A percentile compares a stretch with the other conserved stretches of the same genome.
These are phyloP conservation scores for Busseola fusca DNA, from an alignment of 2,888 invertebrate genomes.

Conservation along the genomic window DNA sequence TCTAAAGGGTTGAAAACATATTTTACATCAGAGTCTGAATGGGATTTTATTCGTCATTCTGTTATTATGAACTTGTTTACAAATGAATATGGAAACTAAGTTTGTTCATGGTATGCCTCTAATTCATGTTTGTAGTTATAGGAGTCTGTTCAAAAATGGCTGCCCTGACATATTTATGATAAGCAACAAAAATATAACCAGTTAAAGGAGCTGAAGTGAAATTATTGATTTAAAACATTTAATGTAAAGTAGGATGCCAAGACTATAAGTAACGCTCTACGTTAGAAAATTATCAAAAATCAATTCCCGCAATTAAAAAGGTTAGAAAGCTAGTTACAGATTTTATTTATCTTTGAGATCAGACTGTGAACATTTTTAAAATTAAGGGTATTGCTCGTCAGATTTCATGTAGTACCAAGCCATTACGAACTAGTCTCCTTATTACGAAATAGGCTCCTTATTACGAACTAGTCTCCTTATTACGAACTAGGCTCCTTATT, in stretches of 20 bases:
- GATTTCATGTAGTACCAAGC: not conserved
- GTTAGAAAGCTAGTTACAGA: no score
- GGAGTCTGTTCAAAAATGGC: not conserved
- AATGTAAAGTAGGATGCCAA: not conserved
- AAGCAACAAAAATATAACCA: not conserved
- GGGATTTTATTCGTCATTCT: conserved; percentile 28
- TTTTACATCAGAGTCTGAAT: conserved; percentile 40
- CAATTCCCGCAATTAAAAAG: no score
- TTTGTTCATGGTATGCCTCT: not conserved
- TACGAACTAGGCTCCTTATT: no score
- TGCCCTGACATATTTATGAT: not conserved
- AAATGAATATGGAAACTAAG: conserved; percentile 43
- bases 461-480: not conserved
- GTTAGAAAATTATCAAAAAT: not conserved
- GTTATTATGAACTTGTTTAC: conserved; percentile 40
- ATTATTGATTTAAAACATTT: no score
- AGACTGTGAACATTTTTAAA: no score
- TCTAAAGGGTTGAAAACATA: conserved; percentile 7
- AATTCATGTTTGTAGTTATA: not conserved
- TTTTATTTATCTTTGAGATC: no score
- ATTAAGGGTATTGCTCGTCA: no score
- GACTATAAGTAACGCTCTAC: not conserved
- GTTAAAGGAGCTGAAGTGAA: not conserved
- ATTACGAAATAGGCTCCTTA: no score
- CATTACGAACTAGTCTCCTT: no score